Conservation (phyloP, 2,113 vertebrate species). For the Delphinapterus leucas region DNA sequence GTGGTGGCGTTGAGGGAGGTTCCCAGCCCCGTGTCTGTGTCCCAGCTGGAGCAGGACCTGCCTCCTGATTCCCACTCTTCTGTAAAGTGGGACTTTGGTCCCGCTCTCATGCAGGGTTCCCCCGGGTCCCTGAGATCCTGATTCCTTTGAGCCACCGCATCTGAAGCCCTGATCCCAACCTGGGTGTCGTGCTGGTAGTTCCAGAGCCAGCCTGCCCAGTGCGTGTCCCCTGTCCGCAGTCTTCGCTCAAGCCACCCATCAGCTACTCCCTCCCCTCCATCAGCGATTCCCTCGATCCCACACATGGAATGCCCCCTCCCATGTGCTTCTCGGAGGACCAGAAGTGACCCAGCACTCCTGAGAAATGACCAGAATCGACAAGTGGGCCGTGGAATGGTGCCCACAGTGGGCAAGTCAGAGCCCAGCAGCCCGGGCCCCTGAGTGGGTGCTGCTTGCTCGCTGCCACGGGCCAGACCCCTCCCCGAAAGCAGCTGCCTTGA, state of each 20-base stretch:
- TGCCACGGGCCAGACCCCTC: no score
- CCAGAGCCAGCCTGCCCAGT: fast-evolving
- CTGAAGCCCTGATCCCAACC: fast-evolving
- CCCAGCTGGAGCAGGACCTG: no score
- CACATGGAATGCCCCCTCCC: background rate
- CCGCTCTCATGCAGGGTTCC: fast-evolving
- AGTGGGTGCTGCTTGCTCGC: fast-evolving
- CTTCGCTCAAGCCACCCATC: background rate
- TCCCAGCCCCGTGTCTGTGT: fast-evolving
- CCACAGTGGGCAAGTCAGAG: background rate
- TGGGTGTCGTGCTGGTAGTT: fast-evolving
- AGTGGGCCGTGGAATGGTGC: background rate
- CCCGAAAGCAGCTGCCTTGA: background rate
- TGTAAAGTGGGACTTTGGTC: background rate
- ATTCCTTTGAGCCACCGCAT: background rate
- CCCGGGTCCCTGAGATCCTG: background rate
- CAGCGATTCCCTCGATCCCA: no score
- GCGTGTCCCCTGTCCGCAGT: background rate
- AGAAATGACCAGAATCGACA: background rate
- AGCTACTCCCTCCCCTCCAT: background rate
- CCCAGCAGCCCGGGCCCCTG: no score
- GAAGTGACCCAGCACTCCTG: background rate
- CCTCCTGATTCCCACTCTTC: background rate
- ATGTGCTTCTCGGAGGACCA: background rate
- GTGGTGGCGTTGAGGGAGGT: fast-evolving